Percentiles rank a stretch among this genome's conserved stretches.
phyloP scores from a whole-genome alignment of 2,888 invertebrate genomes.

The Nematopogon swammerdamellus region DNA sequence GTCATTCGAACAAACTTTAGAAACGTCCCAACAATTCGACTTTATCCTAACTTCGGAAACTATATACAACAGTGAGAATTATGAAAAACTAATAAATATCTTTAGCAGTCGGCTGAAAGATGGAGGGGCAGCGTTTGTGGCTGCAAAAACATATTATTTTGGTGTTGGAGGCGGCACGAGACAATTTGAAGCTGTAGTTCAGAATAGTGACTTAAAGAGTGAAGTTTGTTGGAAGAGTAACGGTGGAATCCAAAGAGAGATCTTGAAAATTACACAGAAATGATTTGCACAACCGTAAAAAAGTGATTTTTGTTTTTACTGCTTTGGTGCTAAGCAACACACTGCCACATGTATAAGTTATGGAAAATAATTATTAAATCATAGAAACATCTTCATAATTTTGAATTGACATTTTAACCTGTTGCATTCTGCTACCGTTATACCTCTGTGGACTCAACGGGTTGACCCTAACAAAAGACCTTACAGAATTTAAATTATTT shows the following conservation, averaged over 20 bases:
- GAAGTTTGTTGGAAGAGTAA: constrained; percentile 62
- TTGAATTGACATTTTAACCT: too few relatives aligned
- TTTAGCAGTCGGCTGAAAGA: constrained; percentile 61
- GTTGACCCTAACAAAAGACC: too few relatives aligned
- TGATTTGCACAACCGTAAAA: too few relatives aligned
- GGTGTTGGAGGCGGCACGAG: constrained; percentile 88
- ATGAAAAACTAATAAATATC: constrained; percentile 69
- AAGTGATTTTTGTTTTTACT: too few relatives aligned
- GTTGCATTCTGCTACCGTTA: too few relatives aligned
- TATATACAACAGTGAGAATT: constrained; percentile 81
- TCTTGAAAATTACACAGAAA: constrained; percentile 49
- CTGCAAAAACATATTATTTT: constrained; percentile 92
- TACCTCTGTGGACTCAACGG: too few relatives aligned
- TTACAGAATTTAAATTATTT: too few relatives aligned
- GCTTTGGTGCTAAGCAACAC: too few relatives aligned
- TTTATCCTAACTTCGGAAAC: constrained; percentile 90
- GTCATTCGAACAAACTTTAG: constrained; percentile 46
- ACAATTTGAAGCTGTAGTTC: constrained; percentile 67
- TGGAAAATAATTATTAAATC: too few relatives aligned
- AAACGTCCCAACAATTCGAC: constrained; percentile 62
- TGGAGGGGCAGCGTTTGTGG: constrained; percentile 67
- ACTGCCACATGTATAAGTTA: too few relatives aligned
- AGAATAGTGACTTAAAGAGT: constrained; percentile 52
- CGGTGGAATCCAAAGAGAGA: constrained; percentile 62
- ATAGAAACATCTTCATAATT: too few relatives aligned